A percentile compares a stretch with the other conserved stretches of the same genome.
Evolutionary conservation across 2,888 invertebrate genomes (phyloP).

Genomic region (Sphaerophoria taeniata): DNA sequence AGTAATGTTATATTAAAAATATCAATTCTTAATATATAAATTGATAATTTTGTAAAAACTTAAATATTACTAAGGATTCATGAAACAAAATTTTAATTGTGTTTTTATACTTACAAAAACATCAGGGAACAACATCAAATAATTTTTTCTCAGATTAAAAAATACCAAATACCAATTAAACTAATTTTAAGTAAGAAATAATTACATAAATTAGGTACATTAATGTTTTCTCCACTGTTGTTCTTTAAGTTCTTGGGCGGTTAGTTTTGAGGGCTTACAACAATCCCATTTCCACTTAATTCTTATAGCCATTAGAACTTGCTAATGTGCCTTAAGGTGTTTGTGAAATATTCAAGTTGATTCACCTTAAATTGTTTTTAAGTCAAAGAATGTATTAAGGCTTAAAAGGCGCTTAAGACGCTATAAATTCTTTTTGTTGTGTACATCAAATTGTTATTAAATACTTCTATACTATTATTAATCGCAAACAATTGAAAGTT

Average conservation of each 20-base stretch:
- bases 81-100: too few species aligned
- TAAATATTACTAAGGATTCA: too few species aligned
- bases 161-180: too few species aligned
- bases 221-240: too few species aligned
- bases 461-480: constrained; percentile 9
- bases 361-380: constrained; percentile 60
- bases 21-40: too few species aligned
- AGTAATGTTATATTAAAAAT: too few species aligned
- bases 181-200: too few species aligned
- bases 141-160: too few species aligned
- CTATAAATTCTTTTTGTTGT: not conserved
- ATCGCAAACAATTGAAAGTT: constrained; percentile 23
- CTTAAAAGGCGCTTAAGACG: constrained; percentile 8
- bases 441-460: constrained; percentile 17
- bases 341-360: constrained; percentile 46
- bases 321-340: constrained; percentile 17
- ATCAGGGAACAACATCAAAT: too few species aligned
- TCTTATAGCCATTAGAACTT: constrained; percentile 19
- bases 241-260: not conserved
- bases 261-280: constrained; percentile 14
- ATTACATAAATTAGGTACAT: too few species aligned
- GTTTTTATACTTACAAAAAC: too few species aligned
- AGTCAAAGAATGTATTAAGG: not conserved
- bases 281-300: constrained; percentile 21
- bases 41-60: too few species aligned